Evolutionary conservation across 2,888 invertebrate genomes (phyloP).

Genomic region (Rhagonycha lutea): DNA sequence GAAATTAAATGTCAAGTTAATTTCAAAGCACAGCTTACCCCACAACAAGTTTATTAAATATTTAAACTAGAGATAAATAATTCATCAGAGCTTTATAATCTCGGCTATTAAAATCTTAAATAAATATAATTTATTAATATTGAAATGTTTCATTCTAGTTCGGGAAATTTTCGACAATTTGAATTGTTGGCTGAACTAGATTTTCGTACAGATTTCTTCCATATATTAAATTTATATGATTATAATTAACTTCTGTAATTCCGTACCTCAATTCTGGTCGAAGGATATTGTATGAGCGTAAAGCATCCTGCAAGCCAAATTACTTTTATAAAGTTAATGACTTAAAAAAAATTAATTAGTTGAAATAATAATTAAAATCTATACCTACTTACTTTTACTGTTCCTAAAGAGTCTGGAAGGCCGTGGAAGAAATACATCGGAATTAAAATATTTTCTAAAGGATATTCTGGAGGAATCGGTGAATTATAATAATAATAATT

Average conservation of each 20-base stretch:
- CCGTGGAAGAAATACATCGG: background rate
- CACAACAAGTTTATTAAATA: no score
- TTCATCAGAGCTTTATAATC: no score
- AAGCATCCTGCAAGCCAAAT: background rate
- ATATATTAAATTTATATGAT: background rate
- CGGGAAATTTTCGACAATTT: background rate
- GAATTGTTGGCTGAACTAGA: background rate
- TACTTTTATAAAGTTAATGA: no score
- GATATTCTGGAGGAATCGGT: background rate
- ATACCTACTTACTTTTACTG: background rate
- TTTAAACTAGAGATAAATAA: no score
- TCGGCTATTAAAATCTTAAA: no score
- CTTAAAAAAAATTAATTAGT: no score
- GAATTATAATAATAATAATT: background rate
- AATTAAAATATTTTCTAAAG: background rate
- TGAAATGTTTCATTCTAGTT: background rate
- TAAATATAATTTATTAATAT: no score
- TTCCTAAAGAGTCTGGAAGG: background rate
- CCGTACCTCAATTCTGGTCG: background rate
- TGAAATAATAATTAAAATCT: no score
- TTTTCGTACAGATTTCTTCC: background rate
- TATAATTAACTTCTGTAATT: background rate
- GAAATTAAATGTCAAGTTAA: no score
- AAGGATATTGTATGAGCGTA: background rate
- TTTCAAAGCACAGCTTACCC: no score